These are phyloP conservation scores for Polyommatus iphigenia DNA, from an alignment of 2,888 invertebrate genomes.

Conservation along the genomic window DNA sequence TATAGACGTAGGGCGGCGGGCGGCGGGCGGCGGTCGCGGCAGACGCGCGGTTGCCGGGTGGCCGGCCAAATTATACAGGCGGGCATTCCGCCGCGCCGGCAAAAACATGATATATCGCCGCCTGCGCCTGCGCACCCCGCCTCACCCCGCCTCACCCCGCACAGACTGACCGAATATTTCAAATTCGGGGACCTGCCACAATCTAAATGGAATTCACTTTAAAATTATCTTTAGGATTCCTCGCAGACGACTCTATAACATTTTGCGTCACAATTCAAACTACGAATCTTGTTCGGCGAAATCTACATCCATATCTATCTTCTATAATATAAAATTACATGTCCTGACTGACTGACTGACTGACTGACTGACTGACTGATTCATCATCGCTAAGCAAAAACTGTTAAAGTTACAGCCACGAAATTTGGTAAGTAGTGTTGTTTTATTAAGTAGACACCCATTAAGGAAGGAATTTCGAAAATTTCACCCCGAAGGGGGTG, in stretches of 20 bases:
- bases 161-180: slow-evolving; percentile 71
- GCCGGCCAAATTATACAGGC: slow-evolving; percentile 77
- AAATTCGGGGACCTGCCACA: slow-evolving; percentile 71
- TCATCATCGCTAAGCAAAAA: no score
- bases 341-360: no score
- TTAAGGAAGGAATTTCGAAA: no score
- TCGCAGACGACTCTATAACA: slow-evolving; percentile 60
- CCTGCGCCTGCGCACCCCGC: slow-evolving; percentile 46
- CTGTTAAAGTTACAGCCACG: no score
- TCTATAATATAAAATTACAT: no score
- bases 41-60: slow-evolving; percentile 69
- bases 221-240: slow-evolving; percentile 65
- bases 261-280: slow-evolving; percentile 42
- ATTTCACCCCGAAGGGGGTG: no score
- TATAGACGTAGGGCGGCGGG: slow-evolving; percentile 78
- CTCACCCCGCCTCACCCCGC: not conserved
- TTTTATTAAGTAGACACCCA: no score
- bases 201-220: slow-evolving; percentile 69
- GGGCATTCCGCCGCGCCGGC: slow-evolving; percentile 70
- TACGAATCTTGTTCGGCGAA: not conserved
- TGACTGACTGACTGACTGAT: no score
- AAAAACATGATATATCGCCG: slow-evolving; percentile 78
- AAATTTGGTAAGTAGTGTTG: no score
- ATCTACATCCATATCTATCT: no score
- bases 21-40: slow-evolving; percentile 71